Evolutionary conservation across 2,797 vertebrate species (phyloP), one percentile per base, ranked within the genome.

Genomic region (Cyprinodon diabolis): DNA sequence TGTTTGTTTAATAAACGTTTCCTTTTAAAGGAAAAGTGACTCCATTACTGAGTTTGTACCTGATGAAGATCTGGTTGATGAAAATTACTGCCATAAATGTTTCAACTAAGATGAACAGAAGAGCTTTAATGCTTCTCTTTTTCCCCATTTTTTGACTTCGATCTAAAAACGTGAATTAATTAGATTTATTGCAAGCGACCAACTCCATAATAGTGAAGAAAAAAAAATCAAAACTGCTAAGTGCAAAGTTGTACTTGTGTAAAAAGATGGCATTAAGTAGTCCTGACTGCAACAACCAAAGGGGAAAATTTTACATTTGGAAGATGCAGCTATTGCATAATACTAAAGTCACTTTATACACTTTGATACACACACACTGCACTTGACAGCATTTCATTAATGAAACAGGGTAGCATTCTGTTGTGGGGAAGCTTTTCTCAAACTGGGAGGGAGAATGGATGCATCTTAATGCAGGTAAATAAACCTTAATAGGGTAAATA

Each of bases 1-100:
- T 90, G 85, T 90, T 84, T 93, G 90, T 91, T 91, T 91, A 96
- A 93, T 94, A 95, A 95, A 95, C 73, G 83, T 87, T 92, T 94
- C 92, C 91, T 90, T 71, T 86, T 63, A 68, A 89, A 87, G 89
- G 88, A 92, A 21, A 70, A 74, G 66, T 71, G 63, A 4, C 3
- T 72, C 37, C 25, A 78, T 72, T 62, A 56, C 40, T 66, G 21
- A 66, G n/a, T 13, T 56, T 55, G 9, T 21, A 21, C 54, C 19
- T 2, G 5, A 55, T n/a, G 54, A 23, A 12, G 10, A 19, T 10
- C 19, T 17, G 40, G 11, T 43, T 6, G 37, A 43, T 5, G 40
- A 8, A 17, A 40, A 21, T 62, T 12, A 11, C 35, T n/a, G 37
- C 35, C 35, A 45, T 13, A 13, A 45, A 43, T 43, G 35, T 35